A percentile compares a stretch with the other conserved stretches of the same genome.
These are phyloP conservation scores for Lysandra bellargus DNA, from an alignment of 2,888 invertebrate genomes.

Conservation along the genomic window DNA sequence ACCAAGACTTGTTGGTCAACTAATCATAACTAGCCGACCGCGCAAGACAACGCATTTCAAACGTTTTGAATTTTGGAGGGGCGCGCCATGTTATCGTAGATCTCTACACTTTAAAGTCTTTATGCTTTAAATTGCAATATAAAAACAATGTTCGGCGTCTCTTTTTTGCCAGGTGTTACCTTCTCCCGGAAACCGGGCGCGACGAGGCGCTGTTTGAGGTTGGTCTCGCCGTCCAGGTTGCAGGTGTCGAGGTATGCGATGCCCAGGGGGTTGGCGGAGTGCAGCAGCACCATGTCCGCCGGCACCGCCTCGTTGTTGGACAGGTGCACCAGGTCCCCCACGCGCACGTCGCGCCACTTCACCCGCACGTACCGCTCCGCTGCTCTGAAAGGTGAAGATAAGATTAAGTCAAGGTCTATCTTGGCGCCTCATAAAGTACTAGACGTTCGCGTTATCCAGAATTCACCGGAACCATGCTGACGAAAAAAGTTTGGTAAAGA, in stretches of 20 bases:
- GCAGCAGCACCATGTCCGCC: constrained; percentile 94
- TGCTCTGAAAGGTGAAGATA: constrained; percentile 78
- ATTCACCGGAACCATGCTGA: too few species aligned
- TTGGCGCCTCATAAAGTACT: too few species aligned
- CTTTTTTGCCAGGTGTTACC: constrained; percentile 58
- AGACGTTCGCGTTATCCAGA: too few species aligned
- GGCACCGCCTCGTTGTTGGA: constrained; percentile 98
- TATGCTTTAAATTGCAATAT: too few species aligned
- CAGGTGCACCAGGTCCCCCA: constrained; percentile 96
- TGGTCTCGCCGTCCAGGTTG: constrained; percentile 97
- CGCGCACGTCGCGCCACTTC: constrained; percentile 94
- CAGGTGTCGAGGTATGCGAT: constrained; percentile 97
- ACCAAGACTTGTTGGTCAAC: too few species aligned
- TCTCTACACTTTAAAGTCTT: too few species aligned
- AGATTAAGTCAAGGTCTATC: background rate
- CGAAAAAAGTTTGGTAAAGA: too few species aligned
- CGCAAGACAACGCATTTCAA: too few species aligned
- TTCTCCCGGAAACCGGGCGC: constrained; percentile 87
- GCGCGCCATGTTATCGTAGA: too few species aligned
- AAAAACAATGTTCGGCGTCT: too few species aligned
- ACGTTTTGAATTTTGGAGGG: too few species aligned
- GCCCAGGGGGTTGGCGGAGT: constrained; percentile 93
- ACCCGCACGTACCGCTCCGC: constrained; percentile 90
- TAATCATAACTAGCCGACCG: too few species aligned
- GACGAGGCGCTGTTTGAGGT: constrained; percentile 94